Evolutionary conservation across 1,140 invertebrate species (phyloP).

Genomic region (Caenorhabditis latens): DNA sequence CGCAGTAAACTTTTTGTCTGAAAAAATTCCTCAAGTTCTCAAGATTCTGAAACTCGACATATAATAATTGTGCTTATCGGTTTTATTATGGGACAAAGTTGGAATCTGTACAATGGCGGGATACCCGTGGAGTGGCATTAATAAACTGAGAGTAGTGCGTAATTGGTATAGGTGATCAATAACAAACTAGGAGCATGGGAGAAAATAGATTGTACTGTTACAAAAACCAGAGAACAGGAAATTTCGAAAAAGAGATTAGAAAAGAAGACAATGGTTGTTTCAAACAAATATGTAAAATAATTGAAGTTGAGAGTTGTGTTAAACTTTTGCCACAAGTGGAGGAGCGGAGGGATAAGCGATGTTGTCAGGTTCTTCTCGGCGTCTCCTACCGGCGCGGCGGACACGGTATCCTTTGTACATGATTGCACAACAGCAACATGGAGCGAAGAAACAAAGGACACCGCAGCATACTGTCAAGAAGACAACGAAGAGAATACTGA

Average conservation of each 20-base stretch:
- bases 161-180: background rate
- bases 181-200: background rate
- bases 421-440: conserved; percentile 59
- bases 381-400: background rate
- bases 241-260: background rate
- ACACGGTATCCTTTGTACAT: conserved; percentile 52
- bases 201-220: background rate
- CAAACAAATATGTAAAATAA: background rate
- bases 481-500: conserved; percentile 59
- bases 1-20: background rate
- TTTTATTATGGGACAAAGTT: conserved; percentile 28
- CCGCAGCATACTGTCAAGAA: conserved; percentile 58
- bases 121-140: conserved; percentile 7
- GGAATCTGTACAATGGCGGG: conserved; percentile 39
- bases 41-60: too few relatives aligned
- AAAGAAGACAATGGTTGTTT: too few relatives aligned
- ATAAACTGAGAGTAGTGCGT: background rate
- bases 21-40: too few relatives aligned
- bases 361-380: background rate
- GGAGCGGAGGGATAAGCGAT: conserved; percentile 47
- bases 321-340: conserved; percentile 39
- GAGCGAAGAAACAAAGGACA: conserved; percentile 58
- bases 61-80: background rate
- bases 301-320: background rate
- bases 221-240: background rate